A percentile compares a stretch with the other conserved stretches of the same genome.
phyloP scores from a whole-genome alignment of 2,113 vertebrate genomes.

The Epinephelus moara region DNA sequence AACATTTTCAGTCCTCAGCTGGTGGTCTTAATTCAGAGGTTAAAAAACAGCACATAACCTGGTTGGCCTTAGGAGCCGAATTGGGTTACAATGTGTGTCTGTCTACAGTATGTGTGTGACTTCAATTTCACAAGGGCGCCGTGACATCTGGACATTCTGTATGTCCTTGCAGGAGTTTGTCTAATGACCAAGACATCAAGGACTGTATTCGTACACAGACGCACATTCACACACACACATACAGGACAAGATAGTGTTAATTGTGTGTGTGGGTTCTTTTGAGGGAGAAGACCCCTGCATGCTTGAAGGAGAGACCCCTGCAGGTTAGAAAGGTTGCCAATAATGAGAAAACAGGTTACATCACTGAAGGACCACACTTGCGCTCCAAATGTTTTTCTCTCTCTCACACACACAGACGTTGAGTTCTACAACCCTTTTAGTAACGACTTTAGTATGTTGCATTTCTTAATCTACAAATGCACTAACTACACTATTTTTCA shows the following conservation, averaged over 20 bases:
- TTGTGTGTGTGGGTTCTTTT: constrained; percentile 36
- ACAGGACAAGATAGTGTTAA: constrained; percentile 23
- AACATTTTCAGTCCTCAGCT: constrained; percentile 18
- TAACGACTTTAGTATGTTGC: neutral
- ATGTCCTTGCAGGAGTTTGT: constrained; percentile 52
- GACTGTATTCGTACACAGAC: constrained; percentile 10
- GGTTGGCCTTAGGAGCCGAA: constrained; percentile 18
- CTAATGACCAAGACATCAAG: constrained; percentile 37
- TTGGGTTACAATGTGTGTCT: constrained; percentile 21
- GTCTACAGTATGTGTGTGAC: constrained; percentile 18
- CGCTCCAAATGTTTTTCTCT: constrained; percentile 10
- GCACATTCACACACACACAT: constrained; percentile 12
- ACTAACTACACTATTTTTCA: constrained; percentile 14
- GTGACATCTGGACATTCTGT: constrained; percentile 69
- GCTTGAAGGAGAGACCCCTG: constrained; percentile 64
- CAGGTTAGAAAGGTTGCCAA: constrained; percentile 48
- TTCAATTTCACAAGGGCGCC: constrained; percentile 63
- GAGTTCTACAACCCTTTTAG: neutral
- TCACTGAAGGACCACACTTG: constrained; percentile 47
- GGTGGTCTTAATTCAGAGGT: constrained; percentile 59
- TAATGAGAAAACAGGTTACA: constrained; percentile 63
- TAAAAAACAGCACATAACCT: constrained; percentile 31
- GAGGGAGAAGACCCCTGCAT: constrained; percentile 62
- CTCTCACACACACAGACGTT: neutral
- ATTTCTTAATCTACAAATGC: neutral